A percentile compares a stretch with the other conserved stretches of the same genome.
Evolutionary conservation across 2,888 invertebrate genomes (phyloP).

Genomic region (Zele albiditarsus): DNA sequence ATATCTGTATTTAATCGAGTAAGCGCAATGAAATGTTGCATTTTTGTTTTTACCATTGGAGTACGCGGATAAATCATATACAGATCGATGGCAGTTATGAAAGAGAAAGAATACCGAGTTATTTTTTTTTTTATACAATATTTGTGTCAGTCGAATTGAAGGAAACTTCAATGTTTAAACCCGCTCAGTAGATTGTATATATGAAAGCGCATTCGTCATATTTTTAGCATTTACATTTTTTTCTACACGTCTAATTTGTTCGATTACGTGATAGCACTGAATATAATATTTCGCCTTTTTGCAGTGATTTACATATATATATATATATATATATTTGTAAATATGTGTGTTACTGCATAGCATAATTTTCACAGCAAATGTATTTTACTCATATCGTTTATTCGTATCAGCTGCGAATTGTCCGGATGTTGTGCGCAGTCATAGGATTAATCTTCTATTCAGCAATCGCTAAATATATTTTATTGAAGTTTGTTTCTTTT

Average conservation of each 20-base stretch:
- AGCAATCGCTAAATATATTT: neutral
- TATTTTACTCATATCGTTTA: neutral
- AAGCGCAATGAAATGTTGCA: neutral
- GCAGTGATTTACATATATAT: neutral
- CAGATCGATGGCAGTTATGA: conserved; percentile 27
- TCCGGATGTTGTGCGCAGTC: neutral
- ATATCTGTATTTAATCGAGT: conserved; percentile 3
- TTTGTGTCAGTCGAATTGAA: conserved; percentile 36
- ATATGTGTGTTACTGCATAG: neutral
- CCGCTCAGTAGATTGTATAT: conserved; percentile 8
- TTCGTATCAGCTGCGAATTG: neutral
- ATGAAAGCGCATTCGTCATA: neutral
- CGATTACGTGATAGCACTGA: conserved; percentile 11
- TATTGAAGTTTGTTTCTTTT: neutral
- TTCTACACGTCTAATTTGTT: conserved; percentile 33
- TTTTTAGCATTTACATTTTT: neutral
- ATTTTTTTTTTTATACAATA: neutral
- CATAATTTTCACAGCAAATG: neutral
- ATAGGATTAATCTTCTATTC: neutral
- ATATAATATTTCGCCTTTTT: neutral
- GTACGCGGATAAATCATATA: conserved; percentile 14
- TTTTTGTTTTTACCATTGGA: neutral
- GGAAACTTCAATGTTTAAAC: conserved; percentile 17
- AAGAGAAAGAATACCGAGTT: conserved; percentile 26
- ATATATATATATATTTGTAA: neutral